Evolutionary conservation across 2,888 invertebrate genomes (phyloP), one percentile per base, ranked within the genome.

Genomic region (Branchellion lobata): DNA sequence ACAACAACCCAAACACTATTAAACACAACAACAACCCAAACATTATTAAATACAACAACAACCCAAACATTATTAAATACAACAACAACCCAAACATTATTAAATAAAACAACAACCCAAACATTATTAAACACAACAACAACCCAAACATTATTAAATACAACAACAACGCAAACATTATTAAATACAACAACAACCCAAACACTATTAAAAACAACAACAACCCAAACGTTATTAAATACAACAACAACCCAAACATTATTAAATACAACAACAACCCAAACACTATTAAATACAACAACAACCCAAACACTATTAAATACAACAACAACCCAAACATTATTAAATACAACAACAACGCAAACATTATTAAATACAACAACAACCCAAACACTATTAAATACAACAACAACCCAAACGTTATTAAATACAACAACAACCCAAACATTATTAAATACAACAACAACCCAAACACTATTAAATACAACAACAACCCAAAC

Each of bases 391-490:
- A n/a, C n/a, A 80, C 33, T 1, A 80, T 33, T 27, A 36, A 69
- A n/a, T 51, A 77, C 74, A 47, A 29, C 33, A 79, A 53, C 27
- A 11, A 74, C 27, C n/a, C n/a, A n/a, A n/a, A n/a, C n/a, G n/a
- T n/a, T n/a, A n/a, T n/a, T n/a, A 29, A 51, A 33, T 76, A 79
- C 51, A 71, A 24, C 24, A 73, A 75, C 21, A 34, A 27, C 31
- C 0, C 2, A 36, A 33, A 33, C 72, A 11, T 14, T 29, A 33
- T 29, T 11, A 72, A 1, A 14, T 1, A 24, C 11, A 75, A 75
- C 40, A 27, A 94, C 93, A 91, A 97, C 96, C 92, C 95, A 95
- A 86, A 96, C n/a, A n/a, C 3, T 5, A 11, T 11, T 5, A 65
- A n/a, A 65, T 5, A 65, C 8, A 65, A 5, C 3, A n/a, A 65